Evolutionary conservation across 2,888 invertebrate species (phyloP).

Genomic region (Tuberolachnus salignus): DNA sequence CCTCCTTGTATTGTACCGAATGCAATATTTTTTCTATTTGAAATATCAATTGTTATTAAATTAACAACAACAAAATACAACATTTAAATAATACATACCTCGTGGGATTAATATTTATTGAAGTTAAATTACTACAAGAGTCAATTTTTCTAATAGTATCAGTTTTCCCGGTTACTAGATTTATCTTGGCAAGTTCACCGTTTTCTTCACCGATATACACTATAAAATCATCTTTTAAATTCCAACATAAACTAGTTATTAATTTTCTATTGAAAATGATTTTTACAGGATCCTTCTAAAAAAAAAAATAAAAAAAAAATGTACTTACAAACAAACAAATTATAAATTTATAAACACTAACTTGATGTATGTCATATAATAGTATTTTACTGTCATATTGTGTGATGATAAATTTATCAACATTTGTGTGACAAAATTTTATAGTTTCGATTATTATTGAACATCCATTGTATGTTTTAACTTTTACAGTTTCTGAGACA

Average conservation of each 20-base stretch:
- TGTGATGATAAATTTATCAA: conserved; percentile 17
- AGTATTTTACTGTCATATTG: conserved; percentile 32
- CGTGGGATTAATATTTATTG: conserved; percentile 32
- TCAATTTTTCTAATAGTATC: conserved; percentile 23
- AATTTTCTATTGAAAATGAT: conserved; percentile 26
- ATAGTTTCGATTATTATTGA: conserved; percentile 24
- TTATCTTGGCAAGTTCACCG: conserved; percentile 17
- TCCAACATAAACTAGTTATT: conserved; percentile 36
- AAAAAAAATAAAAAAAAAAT: background rate
- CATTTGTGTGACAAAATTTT: conserved; percentile 28
- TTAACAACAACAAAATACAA: background rate
- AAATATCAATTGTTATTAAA: background rate
- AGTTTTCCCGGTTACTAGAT: conserved; percentile 20
- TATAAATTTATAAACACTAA: conserved; percentile 11
- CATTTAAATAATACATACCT: conserved; percentile 11
- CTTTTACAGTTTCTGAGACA: conserved; percentile 26
- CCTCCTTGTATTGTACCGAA: conserved; percentile 16
- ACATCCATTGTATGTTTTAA: conserved; percentile 26
- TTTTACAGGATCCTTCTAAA: conserved; percentile 26
- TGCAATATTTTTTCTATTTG: conserved; percentile 29
- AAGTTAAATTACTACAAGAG: conserved; percentile 13
- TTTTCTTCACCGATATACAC: conserved; percentile 11
- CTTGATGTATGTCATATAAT: conserved; percentile 29
- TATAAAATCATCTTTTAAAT: conserved; percentile 27
- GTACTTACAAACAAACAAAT: background rate